Evolutionary conservation across 2,797 vertebrate species (phyloP), one percentile per base, ranked within the genome.

Genomic region (Discoglossus pictus): DNA sequence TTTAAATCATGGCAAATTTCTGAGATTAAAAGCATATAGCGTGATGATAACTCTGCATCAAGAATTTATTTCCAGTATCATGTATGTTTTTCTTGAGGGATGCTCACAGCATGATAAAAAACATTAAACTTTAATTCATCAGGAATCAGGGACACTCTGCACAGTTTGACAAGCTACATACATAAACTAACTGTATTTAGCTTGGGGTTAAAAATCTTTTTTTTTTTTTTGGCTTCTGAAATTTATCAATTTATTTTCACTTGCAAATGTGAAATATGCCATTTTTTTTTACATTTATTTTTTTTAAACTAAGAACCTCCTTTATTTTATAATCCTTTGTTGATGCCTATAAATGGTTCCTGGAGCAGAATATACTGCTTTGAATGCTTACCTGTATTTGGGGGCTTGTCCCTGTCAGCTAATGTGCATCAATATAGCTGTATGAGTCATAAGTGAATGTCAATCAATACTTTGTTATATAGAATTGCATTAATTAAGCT

Each of bases 61-160:
- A 17, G 6, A 38, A 31, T 42, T 43, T 15, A 42, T 21, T 23
- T 24, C 55, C 51, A 36, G 51, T 20, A 16, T 31, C 11, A 35
- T 44, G 17, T 23, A 20, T 35, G 18, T 55, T 24, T 55, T 55
- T 16, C 18, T 40, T 59, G 18, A 35, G 52, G 23, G 12, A 35
- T 65, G n/a, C 34, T 48, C 48, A 34, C 40, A 21, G 47, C 39
- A 24, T 25, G 39, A 2, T 11, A 10, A 56, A n/a, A 15, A 23
- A 21, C 13, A 69, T 69, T 61, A 51, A 61, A 40, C 31, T 35
- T 27, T 62, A 48, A 50, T 67, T 50, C 25, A 12, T 39, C 21
- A 27, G 20, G 60, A 72, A 46, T 72, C 54, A 24, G n/a, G 39
- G 56, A 24, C 46, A 35, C 40, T 4, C 18, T 44, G 31, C 27